Base-by-base conservation (phyloP, 2,797 vertebrate species). In the Sparus aurata region DNA sequence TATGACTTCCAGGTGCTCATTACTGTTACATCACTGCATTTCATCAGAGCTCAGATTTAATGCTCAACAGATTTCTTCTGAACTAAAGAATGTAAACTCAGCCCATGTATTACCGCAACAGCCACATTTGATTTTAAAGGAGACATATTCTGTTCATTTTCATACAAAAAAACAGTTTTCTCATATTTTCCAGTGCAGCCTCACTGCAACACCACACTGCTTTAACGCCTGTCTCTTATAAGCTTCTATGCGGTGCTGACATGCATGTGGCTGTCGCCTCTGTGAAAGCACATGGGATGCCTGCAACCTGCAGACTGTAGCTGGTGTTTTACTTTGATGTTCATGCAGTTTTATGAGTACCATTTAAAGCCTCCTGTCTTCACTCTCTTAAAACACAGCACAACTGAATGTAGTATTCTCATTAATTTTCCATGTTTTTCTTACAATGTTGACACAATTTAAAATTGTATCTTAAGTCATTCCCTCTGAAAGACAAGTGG, bases 41-140 rank as follows among this genome's bases (percentile, higher is more conserved):
- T 68, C 10, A 47, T 15, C 50, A 46, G 65, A 60, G 23, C 64
- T 64, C 50, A 54, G 20, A 17, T 15, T 7, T 58, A n/a, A 63
- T 25, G n/a, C 2, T 25, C 1, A 7, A 27, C 34, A 20, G 17
- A 50, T 9, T 49, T 18, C 22, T 59, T 23, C 16, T 46, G 46
- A 38, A 25, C 3, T 3, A 25, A 4, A 10, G 4, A 16, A 7
- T 22, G 27, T 50, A 38, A 38, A 38, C 13, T 5, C n/a, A 47
- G 59, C 22, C 4, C 4, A 17, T 9, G 38, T 22, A 11, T 34
- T 38, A 61, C 23, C 18, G 18, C 20, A 22, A 5, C 4, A 12
- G n/a, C 3, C 4, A 3, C 27, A 25, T 50, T 27, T 50, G 27
- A 41, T 50, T 5, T n/a, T 7, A 47, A 1, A 50, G n/a, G n/a